Evolutionary conservation across 2,113 vertebrate species (phyloP).

Genomic region (Ammodytes marinus): DNA sequence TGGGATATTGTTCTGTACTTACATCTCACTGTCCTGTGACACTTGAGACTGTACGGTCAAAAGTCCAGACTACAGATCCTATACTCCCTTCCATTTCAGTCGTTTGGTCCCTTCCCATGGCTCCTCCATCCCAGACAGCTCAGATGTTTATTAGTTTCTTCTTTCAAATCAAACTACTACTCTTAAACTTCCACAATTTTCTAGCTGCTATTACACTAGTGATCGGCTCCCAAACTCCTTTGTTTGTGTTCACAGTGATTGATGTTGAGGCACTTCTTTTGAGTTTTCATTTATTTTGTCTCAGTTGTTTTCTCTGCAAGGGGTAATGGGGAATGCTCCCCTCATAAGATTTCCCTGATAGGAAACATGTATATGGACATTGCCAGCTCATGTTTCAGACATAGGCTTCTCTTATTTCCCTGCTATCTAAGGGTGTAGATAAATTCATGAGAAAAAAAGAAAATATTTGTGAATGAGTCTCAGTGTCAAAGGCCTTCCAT

Average conservation of each 20-base stretch:
- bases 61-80: constrained; percentile 39
- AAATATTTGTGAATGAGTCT: constrained; percentile 1
- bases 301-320: constrained; percentile 18
- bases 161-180: constrained; percentile 46
- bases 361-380: background rate
- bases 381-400: background rate
- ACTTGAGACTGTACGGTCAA: constrained; percentile 23
- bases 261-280: background rate
- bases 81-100: constrained; percentile 49
- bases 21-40: constrained; percentile 28
- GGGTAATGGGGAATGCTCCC: background rate
- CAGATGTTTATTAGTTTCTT: constrained; percentile 50
- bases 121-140: constrained; percentile 39
- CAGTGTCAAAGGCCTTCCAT: background rate
- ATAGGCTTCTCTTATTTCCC: background rate
- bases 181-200: constrained; percentile 39
- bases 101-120: constrained; percentile 35
- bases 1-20: background rate
- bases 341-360: background rate
- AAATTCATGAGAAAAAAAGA: constrained; percentile 1
- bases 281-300: constrained; percentile 5
- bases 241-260: background rate
- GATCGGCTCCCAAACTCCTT: background rate
- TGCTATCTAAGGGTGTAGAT: background rate
- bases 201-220: constrained; percentile 9